A percentile compares a stretch with the other conserved stretches of the same genome.
Conservation (phyloP, 92 coral and sea anemone species). For the Phenganax stokvisi region DNA sequence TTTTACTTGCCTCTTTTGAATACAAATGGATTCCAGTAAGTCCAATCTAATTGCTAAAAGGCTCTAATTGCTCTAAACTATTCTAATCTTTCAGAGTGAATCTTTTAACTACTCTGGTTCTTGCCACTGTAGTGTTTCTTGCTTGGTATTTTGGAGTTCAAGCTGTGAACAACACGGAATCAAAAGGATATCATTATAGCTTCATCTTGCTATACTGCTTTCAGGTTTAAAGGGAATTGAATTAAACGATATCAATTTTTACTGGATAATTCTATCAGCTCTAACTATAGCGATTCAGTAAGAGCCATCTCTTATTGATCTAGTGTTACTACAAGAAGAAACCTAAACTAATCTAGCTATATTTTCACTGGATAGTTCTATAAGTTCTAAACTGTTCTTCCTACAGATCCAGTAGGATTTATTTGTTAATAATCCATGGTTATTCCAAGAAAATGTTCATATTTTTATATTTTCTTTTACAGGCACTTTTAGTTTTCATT, state of each 20-base stretch:
- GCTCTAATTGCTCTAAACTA: background rate
- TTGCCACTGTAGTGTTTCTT: conserved; percentile 9
- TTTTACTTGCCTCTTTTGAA: background rate
- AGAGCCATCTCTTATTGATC: background rate
- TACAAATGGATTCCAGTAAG: background rate
- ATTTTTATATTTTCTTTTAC: background rate
- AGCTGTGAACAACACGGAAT: conserved; percentile 29
- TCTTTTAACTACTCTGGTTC: conserved; percentile 8
- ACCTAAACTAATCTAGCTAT: background rate
- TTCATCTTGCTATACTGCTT: conserved; percentile 25
- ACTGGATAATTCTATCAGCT: background rate
- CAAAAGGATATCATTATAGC: conserved; percentile 38
- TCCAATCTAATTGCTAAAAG: too few species aligned
- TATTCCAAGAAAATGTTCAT: background rate
- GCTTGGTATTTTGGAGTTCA: conserved; percentile 24
- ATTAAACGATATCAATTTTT: background rate
- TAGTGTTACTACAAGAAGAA: background rate
- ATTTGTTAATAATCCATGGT: too few species aligned
- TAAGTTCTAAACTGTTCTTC: too few species aligned
- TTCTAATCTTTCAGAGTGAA: conserved; percentile 19
- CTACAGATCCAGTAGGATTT: too few species aligned
- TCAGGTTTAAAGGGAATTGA: conserved; percentile 4
- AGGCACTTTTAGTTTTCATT: conserved; percentile 36
- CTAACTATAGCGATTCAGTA: background rate
- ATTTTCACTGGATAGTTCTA: too few species aligned